Percentiles rank a stretch among this genome's conserved stretches.
These are phyloP conservation scores for Limulus polyphemus DNA, from an alignment of 2,888 invertebrate genomes.

Conservation along the genomic window DNA sequence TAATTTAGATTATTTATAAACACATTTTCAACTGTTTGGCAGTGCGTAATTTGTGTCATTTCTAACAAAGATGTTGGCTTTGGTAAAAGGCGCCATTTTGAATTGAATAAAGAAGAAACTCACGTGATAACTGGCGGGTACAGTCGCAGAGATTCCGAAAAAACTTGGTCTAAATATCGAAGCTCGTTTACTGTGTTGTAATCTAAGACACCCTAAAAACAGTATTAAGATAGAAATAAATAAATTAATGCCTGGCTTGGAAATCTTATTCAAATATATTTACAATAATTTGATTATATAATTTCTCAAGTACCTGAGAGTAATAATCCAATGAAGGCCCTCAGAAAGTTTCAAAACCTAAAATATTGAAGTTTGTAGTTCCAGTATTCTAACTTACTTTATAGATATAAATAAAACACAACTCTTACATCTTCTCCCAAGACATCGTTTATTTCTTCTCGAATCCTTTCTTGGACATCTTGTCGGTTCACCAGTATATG, in stretches of 20 bases:
- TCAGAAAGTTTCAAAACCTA: no score
- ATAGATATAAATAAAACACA: not conserved
- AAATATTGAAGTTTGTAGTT: no score
- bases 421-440: constrained; percentile 8
- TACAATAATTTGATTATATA: no score
- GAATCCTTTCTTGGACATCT: constrained; percentile 35
- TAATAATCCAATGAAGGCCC: no score
- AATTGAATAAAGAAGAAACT: not conserved
- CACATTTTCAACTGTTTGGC: no score
- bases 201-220: constrained; percentile 10
- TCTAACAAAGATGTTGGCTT: no score
- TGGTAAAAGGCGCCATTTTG: no score
- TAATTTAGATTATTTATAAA: no score
- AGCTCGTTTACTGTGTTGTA: constrained; percentile 14
- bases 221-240: not conserved
- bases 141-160: constrained; percentile 13
- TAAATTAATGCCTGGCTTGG: not conserved
- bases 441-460: constrained; percentile 13
- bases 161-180: constrained; percentile 11
- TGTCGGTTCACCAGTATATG: constrained; percentile 39
- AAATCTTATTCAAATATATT: not conserved
- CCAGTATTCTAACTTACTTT: no score
- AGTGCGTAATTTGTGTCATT: no score
- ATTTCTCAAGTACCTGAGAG: no score
- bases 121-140: constrained; percentile 17